Percentiles rank a stretch among this genome's conserved stretches.
Conservation (phyloP, 2,113 vertebrate species). For the Melanotaenia duboulayi region DNA sequence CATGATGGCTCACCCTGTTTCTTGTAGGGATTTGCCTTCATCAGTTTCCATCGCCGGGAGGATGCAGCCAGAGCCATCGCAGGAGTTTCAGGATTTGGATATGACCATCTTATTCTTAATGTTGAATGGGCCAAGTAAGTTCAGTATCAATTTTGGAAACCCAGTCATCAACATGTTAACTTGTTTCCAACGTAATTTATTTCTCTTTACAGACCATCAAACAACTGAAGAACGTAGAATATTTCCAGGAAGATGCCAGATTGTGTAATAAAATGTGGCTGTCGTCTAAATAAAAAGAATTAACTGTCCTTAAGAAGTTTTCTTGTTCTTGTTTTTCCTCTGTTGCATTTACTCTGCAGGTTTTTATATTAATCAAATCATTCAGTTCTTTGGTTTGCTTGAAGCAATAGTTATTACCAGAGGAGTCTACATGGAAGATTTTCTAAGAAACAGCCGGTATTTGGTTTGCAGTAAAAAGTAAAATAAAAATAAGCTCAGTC, state of each 20-base stretch:
- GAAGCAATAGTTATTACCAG: neutral
- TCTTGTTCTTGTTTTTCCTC: rapidly evolving
- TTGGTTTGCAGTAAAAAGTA: too few relatives aligned
- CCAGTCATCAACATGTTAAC: neutral
- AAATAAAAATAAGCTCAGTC: too few relatives aligned
- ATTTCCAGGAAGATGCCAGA: slow-evolving; percentile 51
- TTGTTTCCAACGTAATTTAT: neutral
- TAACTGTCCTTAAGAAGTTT: slow-evolving; percentile 5
- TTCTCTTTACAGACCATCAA: slow-evolving; percentile 80
- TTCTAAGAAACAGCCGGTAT: too few relatives aligned
- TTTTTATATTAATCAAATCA: rapidly evolving
- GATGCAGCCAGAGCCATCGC: slow-evolving; percentile 93
- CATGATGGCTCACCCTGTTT: neutral
- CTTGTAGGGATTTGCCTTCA: slow-evolving; percentile 93
- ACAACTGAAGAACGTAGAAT: slow-evolving; percentile 76
- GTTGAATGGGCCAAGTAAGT: slow-evolving; percentile 98
- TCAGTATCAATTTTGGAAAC: neutral
- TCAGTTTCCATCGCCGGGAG: slow-evolving; percentile 96
- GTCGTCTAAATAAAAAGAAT: slow-evolving; percentile 72
- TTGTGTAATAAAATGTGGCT: slow-evolving; percentile 52
- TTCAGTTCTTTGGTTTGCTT: rapidly evolving
- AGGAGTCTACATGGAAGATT: too few relatives aligned
- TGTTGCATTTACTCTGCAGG: neutral
- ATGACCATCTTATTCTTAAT: slow-evolving; percentile 96
- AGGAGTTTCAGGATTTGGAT: slow-evolving; percentile 94